Evolutionary conservation across 2,797 vertebrate genomes (phyloP).

Genomic region (Enteromius fasciolatus): DNA sequence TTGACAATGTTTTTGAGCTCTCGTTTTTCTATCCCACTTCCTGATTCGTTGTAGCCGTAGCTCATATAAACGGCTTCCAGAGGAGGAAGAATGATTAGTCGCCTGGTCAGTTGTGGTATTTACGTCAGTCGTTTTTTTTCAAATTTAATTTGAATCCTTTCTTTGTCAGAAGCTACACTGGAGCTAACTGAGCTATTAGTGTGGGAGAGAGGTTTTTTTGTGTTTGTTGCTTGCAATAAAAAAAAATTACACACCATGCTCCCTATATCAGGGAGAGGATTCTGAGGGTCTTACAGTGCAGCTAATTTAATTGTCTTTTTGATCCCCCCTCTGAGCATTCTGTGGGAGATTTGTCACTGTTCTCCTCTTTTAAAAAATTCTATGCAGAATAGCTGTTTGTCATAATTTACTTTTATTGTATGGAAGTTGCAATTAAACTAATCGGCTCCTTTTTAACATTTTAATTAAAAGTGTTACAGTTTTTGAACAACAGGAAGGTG

Average conservation of each 20-base stretch:
- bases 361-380: neutral
- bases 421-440: neutral
- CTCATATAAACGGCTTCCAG: slow-evolving; percentile 3
- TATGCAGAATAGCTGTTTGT: neutral
- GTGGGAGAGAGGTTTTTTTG: neutral
- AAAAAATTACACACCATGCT: neutral
- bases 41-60: neutral
- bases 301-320: neutral
- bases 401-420: neutral
- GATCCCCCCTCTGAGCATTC: neutral
- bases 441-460: slow-evolving; percentile 1
- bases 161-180: neutral
- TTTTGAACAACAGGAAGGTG: neutral
- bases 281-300: neutral
- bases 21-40: neutral
- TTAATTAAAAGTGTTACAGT: neutral
- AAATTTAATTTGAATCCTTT: neutral
- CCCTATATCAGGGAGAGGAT: neutral
- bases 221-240: neutral
- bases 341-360: neutral
- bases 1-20: slow-evolving; percentile 27
- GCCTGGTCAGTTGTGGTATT: neutral
- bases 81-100: slow-evolving; percentile 12
- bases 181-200: slow-evolving; percentile 9
- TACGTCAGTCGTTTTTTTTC: neutral